phyloP scores from a whole-genome alignment of 1,140 invertebrate species.

The Brachionus sp. region DNA sequence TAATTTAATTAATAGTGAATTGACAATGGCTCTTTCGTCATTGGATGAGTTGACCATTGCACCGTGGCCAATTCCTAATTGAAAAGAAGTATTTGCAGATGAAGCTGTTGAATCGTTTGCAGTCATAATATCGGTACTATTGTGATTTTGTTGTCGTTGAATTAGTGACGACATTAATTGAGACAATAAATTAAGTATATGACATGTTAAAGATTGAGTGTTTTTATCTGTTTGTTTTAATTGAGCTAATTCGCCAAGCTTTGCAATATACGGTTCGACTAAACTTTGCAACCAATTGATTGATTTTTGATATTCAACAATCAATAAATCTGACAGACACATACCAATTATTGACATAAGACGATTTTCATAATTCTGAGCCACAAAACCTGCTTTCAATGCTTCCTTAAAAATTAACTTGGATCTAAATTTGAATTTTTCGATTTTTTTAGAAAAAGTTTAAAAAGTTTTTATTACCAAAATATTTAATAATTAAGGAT shows the following conservation, averaged over 20 bases:
- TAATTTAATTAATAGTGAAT: slow-evolving; percentile 39
- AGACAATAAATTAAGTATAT: slow-evolving; percentile 11
- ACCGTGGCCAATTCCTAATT: background rate
- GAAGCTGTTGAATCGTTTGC: slow-evolving; percentile 16
- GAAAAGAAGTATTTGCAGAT: slow-evolving; percentile 21
- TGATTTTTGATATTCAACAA: background rate
- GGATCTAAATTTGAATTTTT: too few species aligned
- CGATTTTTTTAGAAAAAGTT: too few species aligned
- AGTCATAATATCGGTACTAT: slow-evolving; percentile 9
- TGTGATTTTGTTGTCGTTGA: slow-evolving; percentile 34
- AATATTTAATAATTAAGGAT: too few species aligned
- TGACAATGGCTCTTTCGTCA: slow-evolving; percentile 29
- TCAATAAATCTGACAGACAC: slow-evolving; percentile 40
- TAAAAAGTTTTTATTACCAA: too few species aligned
- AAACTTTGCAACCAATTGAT: slow-evolving; percentile 28
- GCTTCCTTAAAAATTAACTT: slow-evolving; percentile 11
- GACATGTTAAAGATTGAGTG: slow-evolving; percentile 21
- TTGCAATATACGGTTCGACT: slow-evolving; percentile 21
- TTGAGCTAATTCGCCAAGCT: slow-evolving; percentile 14
- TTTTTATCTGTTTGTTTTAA: slow-evolving; percentile 36
- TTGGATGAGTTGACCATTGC: background rate
- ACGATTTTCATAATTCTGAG: slow-evolving; percentile 43
- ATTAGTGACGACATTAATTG: slow-evolving; percentile 43
- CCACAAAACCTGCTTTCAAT: background rate
- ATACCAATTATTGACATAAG: slow-evolving; percentile 42